Conservation (phyloP, 2,113 vertebrate species). For the Ameiurus melas region DNA sequence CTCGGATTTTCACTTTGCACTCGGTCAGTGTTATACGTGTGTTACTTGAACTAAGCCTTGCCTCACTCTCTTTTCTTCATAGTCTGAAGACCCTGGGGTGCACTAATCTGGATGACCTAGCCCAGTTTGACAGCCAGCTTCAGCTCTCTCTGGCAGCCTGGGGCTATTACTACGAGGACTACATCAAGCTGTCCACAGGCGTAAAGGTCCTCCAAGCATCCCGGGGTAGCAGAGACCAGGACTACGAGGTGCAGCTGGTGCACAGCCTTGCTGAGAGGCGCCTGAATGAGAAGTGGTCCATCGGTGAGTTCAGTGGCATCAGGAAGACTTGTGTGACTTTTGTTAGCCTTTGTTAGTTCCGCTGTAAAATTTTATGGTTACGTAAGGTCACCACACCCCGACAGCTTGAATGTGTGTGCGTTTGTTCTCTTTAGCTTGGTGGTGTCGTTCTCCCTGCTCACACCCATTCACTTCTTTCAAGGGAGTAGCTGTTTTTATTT, state of each 20-base stretch:
- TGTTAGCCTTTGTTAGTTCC: background rate
- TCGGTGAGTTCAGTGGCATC: conserved; percentile 64
- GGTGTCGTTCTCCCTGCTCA: background rate
- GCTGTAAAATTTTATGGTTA: background rate
- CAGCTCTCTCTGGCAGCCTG: conserved; percentile 76
- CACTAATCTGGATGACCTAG: conserved; percentile 75
- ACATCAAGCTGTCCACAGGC: conserved; percentile 75
- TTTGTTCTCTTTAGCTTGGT: background rate
- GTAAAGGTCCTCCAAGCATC: conserved; percentile 74
- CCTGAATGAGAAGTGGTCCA: conserved; percentile 80
- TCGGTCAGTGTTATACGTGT: background rate
- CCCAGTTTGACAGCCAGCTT: conserved; percentile 75
- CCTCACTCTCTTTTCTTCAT: conserved; percentile 8
- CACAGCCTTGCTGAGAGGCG: conserved; percentile 76
- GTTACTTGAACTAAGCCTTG: background rate
- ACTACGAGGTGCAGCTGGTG: conserved; percentile 78
- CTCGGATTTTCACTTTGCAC: background rate
- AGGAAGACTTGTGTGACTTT: too few relatives aligned
- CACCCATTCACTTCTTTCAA: background rate
- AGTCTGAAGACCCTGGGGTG: conserved; percentile 77
- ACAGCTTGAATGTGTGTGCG: background rate
- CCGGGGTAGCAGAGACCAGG: conserved; percentile 72
- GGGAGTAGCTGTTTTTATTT: background rate
- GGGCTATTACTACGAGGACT: conserved; percentile 81
- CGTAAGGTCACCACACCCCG: background rate